Conservation (phyloP, 2,888 invertebrate species). For the Drosophila flavopinicola region DNA sequence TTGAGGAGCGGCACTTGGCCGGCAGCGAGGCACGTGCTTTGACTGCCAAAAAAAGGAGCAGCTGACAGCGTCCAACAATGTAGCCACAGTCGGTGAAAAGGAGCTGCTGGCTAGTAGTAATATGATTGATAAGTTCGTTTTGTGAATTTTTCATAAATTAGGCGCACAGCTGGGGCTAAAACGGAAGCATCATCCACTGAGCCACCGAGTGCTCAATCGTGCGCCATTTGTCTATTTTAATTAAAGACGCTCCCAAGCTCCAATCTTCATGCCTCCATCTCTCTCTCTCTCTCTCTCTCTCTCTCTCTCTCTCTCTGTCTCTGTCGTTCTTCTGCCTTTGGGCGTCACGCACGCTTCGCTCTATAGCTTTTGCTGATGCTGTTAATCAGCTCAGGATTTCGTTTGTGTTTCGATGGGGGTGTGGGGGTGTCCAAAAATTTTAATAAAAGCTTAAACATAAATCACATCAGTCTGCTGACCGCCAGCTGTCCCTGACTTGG, state of each 20-base stretch:
- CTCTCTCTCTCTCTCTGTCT: not conserved
- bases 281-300: not conserved
- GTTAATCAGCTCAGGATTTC: conserved; percentile 58
- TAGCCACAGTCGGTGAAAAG: conserved; percentile 30
- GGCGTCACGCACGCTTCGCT: conserved; percentile 58
- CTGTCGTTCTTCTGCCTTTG: conserved; percentile 11
- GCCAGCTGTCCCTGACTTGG: conserved; percentile 61
- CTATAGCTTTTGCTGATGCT: conserved; percentile 23
- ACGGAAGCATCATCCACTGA: conserved; percentile 49
- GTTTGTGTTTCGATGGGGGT: conserved; percentile 7
- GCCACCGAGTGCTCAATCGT: conserved; percentile 69
- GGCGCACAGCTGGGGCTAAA: conserved; percentile 57
- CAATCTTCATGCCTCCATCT: conserved; percentile 13
- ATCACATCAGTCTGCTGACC: conserved; percentile 68
- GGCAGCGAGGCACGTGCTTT: conserved; percentile 65
- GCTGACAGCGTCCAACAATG: conserved; percentile 60
- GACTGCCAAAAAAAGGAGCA: conserved; percentile 54
- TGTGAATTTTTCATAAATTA: conserved; percentile 78
- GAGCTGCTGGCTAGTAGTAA: conserved; percentile 42
- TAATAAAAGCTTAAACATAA: conserved; percentile 71
- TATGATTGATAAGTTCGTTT: conserved; percentile 78
- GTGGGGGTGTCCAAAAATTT: conserved; percentile 45
- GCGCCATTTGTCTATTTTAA: conserved; percentile 78
- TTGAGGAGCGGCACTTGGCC: conserved; percentile 59
- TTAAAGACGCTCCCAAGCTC: conserved; percentile 57